These are phyloP conservation scores for Lasioglossum baleicum DNA, from an alignment of 1,140 invertebrate genomes.

Conservation along the genomic window DNA sequence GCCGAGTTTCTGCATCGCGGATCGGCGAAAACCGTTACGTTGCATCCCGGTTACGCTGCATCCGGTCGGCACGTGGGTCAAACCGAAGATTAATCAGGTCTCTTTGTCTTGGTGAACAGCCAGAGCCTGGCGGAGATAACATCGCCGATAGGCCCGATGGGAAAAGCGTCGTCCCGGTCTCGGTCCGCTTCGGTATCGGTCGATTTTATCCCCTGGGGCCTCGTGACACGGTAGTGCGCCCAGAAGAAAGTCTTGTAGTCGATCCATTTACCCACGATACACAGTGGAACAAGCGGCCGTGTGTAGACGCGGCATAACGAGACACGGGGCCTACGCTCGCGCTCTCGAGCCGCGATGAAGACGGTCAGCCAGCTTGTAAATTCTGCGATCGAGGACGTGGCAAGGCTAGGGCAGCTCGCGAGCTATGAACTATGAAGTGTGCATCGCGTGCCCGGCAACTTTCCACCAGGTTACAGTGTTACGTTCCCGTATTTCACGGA, in stretches of 20 bases:
- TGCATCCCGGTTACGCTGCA: constrained; percentile 51
- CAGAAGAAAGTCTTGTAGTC: constrained; percentile 30
- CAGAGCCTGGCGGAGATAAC: constrained; percentile 30
- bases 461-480: constrained; percentile 15
- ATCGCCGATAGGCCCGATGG: constrained; percentile 46
- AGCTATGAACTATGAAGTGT: neutral
- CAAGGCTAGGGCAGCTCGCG: neutral
- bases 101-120: constrained; percentile 40
- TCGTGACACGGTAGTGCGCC: constrained; percentile 30
- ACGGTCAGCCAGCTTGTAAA: constrained; percentile 39
- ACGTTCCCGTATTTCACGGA: constrained; percentile 19
- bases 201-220: constrained; percentile 33
- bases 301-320: constrained; percentile 30
- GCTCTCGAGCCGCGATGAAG: constrained; percentile 9
- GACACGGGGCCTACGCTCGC: neutral
- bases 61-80: constrained; percentile 52
- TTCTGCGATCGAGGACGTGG: constrained; percentile 11
- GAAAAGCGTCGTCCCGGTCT: constrained; percentile 10
- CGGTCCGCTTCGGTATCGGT: constrained; percentile 6
- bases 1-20: neutral
- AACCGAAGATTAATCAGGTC: constrained; percentile 48
- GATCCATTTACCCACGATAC: constrained; percentile 39
- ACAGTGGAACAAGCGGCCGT: neutral
- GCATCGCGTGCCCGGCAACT: neutral
- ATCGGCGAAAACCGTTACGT: constrained; percentile 39